Evolutionary conservation across 1,140 invertebrate genomes (phyloP).

Genomic region (Paracyclopina nana): DNA sequence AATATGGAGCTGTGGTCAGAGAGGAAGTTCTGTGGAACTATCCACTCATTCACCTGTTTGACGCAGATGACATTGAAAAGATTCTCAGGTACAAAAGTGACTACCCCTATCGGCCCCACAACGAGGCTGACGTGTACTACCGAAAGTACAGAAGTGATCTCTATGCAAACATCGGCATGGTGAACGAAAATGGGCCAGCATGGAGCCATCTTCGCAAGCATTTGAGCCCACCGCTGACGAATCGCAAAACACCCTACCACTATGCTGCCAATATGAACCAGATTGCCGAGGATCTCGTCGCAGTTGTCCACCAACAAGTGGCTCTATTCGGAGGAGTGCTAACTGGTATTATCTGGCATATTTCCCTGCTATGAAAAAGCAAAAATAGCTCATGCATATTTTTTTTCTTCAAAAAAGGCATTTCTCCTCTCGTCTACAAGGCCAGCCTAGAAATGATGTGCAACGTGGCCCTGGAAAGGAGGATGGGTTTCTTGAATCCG

Average conservation of each 20-base stretch:
- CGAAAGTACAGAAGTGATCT: constrained; percentile 46
- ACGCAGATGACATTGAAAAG: constrained; percentile 49
- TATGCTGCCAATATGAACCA: constrained; percentile 53
- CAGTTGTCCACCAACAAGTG: constrained; percentile 34
- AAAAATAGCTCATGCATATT: too few species aligned
- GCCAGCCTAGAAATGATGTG: constrained; percentile 44
- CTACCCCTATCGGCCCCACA: constrained; percentile 56
- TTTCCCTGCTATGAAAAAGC: too few species aligned
- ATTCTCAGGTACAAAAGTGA: constrained; percentile 45
- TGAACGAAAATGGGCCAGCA: constrained; percentile 36
- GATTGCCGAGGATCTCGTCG: constrained; percentile 56
- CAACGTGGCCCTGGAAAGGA: constrained; percentile 43
- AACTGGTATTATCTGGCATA: too few species aligned
- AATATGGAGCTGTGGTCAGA: constrained; percentile 51
- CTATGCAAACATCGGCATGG: constrained; percentile 53
- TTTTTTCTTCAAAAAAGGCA: too few species aligned
- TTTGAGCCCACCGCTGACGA: constrained; percentile 52
- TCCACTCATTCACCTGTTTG: constrained; percentile 51
- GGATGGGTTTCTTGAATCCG: constrained; percentile 57
- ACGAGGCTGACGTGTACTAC: constrained; percentile 56
- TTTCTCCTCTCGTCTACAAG: constrained; percentile 46
- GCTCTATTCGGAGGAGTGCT: too few species aligned
- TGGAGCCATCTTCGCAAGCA: constrained; percentile 52
- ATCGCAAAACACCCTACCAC: constrained; percentile 46
- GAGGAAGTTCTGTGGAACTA: constrained; percentile 52